Percentiles rank a stretch among this genome's conserved stretches.
Conservation (phyloP, 2,113 vertebrate genomes). For the Hemiprocne comata region DNA sequence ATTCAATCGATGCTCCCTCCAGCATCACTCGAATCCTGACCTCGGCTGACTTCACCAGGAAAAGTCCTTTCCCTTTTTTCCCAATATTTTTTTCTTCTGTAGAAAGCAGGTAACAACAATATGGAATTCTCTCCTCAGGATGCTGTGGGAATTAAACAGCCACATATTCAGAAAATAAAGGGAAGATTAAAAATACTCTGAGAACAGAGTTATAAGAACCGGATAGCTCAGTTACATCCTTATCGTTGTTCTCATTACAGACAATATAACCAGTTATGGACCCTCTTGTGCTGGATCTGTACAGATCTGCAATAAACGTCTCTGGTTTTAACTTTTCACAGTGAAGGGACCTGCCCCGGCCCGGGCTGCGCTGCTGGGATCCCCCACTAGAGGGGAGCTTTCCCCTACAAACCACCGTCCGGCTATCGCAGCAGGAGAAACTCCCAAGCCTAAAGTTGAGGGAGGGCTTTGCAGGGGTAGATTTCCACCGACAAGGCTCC, state of each 20-base stretch:
- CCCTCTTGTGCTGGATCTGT: neutral
- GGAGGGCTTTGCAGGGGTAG: neutral
- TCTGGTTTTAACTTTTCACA: neutral
- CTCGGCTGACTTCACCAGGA: neutral
- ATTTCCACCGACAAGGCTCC: accelerated
- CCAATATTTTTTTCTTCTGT: neutral
- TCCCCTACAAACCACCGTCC: neutral
- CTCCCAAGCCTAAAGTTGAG: accelerated
- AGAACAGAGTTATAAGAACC: neutral
- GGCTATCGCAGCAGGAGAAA: accelerated
- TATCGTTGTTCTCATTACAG: neutral
- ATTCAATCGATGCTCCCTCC: neutral
- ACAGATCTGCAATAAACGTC: neutral
- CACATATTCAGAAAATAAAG: neutral
- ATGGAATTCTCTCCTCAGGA: neutral
- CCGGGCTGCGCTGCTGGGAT: neutral
- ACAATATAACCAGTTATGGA: neutral
- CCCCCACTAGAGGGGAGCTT: constrained; percentile 57
- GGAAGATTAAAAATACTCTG: neutral
- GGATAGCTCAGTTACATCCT: neutral
- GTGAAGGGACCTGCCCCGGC: no score
- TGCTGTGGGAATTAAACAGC: neutral
- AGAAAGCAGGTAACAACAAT: neutral
- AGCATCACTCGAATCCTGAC: neutral
- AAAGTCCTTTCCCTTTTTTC: neutral